Evolutionary conservation across 2,113 vertebrate species (phyloP), one percentile per base, ranked within the genome.

Genomic region (Microtus richardsoni): DNA sequence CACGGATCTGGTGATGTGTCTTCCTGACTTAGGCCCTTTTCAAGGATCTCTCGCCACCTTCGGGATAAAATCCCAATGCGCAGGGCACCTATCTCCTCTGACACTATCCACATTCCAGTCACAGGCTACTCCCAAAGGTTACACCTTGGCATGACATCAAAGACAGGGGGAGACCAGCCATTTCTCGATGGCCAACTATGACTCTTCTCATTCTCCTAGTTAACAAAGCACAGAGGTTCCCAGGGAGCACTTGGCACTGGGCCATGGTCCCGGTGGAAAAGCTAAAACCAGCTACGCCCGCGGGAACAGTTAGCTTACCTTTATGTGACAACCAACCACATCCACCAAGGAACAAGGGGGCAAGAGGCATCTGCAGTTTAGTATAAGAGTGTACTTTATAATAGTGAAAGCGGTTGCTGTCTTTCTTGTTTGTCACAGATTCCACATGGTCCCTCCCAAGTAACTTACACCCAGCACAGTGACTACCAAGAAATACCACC

Each of bases 71-170:
- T 52, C 41, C 47, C 91, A 88, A 52, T 2, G 8, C 13, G 4
- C 0, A 16, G 14, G 21, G 0, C 1, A 73, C 49, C 33, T 0
- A 9, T 44, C n/a, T 47, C n/a, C 77, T 33, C 41, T 2, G 6
- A 44, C 39, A 39, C 58, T 82, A 64, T 33, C 36, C 41, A 26
- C 0, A 11, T 22, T 92, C 44, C 9, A 88, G 39, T 36, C 86
- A 78, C 26, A 24, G 3, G 47, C 12, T n/a, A 16, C 47, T 44
- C 33, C 44, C 36, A 13, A 49, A 44, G 26, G 24, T 84, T 80
- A 47, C 52, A 47, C 22, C 54, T 73, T 3, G 62, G 83, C 12
- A 36, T 21, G 47, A 28, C 6, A 36, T 33, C 47, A 17, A 62
- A 73, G 44, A 30, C 7, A 47, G 52, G 22, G 85, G 0, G 28